phyloP scores from a whole-genome alignment of 2,113 vertebrate species.

The Otus sunia region DNA sequence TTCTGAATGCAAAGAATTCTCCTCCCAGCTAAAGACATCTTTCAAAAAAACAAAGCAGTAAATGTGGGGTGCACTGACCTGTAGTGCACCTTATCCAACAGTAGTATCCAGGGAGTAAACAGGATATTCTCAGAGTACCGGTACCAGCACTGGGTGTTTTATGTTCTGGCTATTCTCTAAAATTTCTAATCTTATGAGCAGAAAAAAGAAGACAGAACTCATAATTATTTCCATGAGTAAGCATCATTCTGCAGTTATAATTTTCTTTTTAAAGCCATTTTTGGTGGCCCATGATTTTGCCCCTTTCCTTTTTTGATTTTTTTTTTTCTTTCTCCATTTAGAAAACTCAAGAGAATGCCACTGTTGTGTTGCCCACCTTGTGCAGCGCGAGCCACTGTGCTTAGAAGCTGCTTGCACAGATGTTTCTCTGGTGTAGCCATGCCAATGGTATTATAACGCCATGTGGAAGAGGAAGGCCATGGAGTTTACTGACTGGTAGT shows the following conservation, averaged over 20 bases:
- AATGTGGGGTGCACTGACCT: neutral
- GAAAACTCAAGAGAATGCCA: accelerated
- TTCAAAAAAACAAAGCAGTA: neutral
- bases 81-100: accelerated
- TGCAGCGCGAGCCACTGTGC: neutral
- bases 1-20: neutral
- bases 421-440: neutral
- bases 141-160: neutral
- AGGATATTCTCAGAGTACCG: neutral
- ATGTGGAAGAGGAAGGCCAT: neutral
- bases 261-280: neutral
- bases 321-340: neutral
- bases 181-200: neutral
- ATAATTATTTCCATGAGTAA: neutral
- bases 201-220: neutral
- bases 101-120: neutral
- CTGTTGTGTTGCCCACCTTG: too few relatives aligned
- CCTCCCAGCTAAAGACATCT: neutral
- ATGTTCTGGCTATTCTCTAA: neutral
- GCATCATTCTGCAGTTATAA: neutral
- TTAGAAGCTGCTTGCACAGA: neutral
- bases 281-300: neutral
- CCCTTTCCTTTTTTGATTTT: neutral
- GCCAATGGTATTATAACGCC: neutral
- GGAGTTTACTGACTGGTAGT: neutral